A percentile compares a stretch with the other conserved stretches of the same genome.
Conservation (phyloP, 2,797 vertebrate species). For the Syngnathus acus region DNA sequence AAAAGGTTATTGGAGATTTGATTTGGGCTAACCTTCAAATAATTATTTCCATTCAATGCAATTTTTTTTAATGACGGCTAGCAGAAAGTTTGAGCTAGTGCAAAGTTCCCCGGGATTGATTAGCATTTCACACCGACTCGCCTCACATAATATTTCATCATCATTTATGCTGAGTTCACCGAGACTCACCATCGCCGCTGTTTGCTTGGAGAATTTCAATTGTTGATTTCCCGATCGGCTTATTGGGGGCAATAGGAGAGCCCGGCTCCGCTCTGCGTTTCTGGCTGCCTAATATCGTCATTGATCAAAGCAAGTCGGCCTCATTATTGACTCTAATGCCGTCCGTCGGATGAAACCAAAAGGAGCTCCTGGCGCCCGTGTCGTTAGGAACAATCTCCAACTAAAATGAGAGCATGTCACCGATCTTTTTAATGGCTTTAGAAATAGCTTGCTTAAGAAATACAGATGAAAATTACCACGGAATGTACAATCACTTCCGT, state of each 20-base stretch:
- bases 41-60: neutral
- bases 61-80: neutral
- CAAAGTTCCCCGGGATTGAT: neutral
- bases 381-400: neutral
- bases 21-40: neutral
- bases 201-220: neutral
- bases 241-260: neutral
- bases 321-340: neutral
- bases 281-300: neutral
- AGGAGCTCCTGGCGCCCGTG: neutral
- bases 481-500: neutral
- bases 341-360: neutral
- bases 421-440: neutral
- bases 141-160: neutral
- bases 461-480: neutral
- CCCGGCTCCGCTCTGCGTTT: neutral
- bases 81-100: neutral
- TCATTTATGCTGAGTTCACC: neutral
- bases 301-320: neutral
- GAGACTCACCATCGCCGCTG: neutral
- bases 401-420: neutral
- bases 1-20: neutral
- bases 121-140: neutral
- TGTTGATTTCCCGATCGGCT: neutral
- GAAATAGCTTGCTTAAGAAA: neutral